phyloP scores from a whole-genome alignment of 2,888 invertebrate species.

The Ichneumoninae sp. region DNA sequence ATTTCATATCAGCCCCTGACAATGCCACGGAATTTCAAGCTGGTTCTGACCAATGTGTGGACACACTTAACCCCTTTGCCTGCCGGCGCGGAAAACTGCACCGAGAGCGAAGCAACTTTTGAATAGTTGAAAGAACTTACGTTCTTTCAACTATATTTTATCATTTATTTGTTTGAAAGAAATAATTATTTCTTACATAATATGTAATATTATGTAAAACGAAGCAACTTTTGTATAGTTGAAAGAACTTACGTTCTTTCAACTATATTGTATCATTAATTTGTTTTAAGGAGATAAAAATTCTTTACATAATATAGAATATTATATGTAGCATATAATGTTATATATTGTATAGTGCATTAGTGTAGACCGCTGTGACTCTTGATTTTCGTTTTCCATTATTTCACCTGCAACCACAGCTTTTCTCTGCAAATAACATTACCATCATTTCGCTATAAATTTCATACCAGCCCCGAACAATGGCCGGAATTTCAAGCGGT shows the following conservation, averaged over 20 bases:
- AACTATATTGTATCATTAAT: too few species aligned
- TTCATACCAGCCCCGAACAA: background rate
- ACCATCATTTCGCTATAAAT: background rate
- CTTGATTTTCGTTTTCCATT: background rate
- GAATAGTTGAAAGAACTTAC: too few species aligned
- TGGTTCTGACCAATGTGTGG: background rate
- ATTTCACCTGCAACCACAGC: background rate
- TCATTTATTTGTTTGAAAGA: background rate
- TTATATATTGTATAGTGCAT: background rate
- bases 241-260: too few species aligned
- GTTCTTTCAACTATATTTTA: background rate
- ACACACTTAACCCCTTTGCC: background rate
- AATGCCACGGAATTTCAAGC: background rate
- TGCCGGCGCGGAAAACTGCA: background rate
- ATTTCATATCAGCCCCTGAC: background rate
- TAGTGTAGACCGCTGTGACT: too few species aligned
- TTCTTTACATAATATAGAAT: too few species aligned
- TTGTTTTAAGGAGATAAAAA: too few species aligned
- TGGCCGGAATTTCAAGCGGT: background rate
- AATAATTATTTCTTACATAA: too few species aligned
- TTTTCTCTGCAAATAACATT: background rate
- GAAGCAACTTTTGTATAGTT: too few species aligned
- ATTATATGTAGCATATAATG: too few species aligned
- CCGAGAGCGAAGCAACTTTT: background rate
- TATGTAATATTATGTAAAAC: too few species aligned